A percentile compares a stretch with the other conserved stretches of the same genome.
These are phyloP conservation scores for Chymomyza fuscimana DNA, from an alignment of 2,888 invertebrate genomes.

Conservation along the genomic window DNA sequence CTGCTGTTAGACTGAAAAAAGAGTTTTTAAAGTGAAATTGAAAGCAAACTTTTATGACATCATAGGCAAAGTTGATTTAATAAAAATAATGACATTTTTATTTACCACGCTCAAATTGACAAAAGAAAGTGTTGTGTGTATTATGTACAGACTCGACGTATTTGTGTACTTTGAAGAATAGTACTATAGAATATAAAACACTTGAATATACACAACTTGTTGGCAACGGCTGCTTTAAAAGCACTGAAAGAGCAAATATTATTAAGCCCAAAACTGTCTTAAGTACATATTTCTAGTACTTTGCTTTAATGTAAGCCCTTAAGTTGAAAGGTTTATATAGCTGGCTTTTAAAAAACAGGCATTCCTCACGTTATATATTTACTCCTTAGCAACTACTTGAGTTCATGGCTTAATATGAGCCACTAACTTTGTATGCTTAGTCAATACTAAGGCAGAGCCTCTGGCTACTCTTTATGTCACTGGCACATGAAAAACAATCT, in stretches of 20 bases:
- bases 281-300: not conserved
- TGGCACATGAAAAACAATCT: constrained; percentile 36
- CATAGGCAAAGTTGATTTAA: constrained; percentile 1
- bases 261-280: not conserved
- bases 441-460: not conserved
- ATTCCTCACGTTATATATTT: not conserved
- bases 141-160: too few species aligned
- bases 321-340: not conserved
- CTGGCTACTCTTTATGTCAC: not conserved
- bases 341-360: not conserved
- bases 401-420: not conserved
- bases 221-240: not conserved
- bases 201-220: not conserved
- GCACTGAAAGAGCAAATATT: not conserved
- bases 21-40: not conserved
- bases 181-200: not conserved
- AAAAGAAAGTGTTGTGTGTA: not conserved
- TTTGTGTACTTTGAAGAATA: not conserved
- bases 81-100: not conserved
- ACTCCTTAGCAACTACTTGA: not conserved
- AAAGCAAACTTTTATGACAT: constrained; percentile 1
- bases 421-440: not conserved
- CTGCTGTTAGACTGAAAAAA: not conserved
- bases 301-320: not conserved
- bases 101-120: not conserved